A percentile compares a stretch with the other conserved stretches of the same genome.
phyloP scores from a whole-genome alignment of 2,113 vertebrate genomes.

The Polypterus senegalus region DNA sequence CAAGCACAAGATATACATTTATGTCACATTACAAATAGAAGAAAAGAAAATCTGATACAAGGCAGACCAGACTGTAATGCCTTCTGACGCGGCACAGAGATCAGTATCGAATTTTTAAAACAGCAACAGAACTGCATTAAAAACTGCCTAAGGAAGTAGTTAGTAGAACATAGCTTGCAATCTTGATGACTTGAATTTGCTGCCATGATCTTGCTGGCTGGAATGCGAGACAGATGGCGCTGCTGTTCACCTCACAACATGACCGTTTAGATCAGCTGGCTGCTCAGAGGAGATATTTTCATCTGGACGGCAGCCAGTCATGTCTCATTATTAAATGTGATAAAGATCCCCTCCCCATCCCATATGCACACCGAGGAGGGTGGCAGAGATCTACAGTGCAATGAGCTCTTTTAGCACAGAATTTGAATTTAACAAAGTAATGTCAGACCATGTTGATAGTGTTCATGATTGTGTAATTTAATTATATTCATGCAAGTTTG shows the following conservation, averaged over 20 bases:
- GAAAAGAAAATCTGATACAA: not conserved
- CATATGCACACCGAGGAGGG: not conserved
- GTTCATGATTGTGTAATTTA: too few relatives aligned
- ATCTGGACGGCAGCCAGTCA: not conserved
- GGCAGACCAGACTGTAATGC: not conserved
- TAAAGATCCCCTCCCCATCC: conserved; percentile 4
- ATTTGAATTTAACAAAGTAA: conserved; percentile 16
- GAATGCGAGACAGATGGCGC: conserved; percentile 6
- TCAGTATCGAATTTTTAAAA: not conserved
- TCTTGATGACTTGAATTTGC: not conserved
- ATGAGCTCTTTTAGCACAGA: conserved; percentile 10
- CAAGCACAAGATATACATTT: not conserved
- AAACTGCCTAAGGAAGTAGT: not conserved
- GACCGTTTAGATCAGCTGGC: conserved; percentile 4
- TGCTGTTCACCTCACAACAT: conserved; percentile 1
- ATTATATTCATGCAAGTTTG: too few relatives aligned
- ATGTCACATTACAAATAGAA: not conserved
- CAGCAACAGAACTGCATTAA: not conserved
- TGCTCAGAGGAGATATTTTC: not conserved
- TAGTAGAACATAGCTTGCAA: not conserved
- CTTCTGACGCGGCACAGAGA: not conserved
- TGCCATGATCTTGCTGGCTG: conserved; percentile 1
- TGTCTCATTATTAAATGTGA: not conserved
- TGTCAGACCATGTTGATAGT: not conserved
- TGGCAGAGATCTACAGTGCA: not conserved